phyloP scores from a whole-genome alignment of 2,888 invertebrate genomes.

The Polyommatus iphigenia region DNA sequence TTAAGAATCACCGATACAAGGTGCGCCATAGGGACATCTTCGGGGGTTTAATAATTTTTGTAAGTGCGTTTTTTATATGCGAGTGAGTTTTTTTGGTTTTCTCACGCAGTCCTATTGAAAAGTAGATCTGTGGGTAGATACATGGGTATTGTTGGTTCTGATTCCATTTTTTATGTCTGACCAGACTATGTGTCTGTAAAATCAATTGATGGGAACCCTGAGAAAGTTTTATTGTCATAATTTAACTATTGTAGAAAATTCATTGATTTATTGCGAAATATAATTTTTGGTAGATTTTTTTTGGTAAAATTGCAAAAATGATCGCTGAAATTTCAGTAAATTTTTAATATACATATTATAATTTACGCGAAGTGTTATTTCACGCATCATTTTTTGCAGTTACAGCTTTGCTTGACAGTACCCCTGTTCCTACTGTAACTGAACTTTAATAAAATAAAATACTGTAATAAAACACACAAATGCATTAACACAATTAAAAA shows the following conservation, averaged over 20 bases:
- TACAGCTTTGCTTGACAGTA: too few relatives aligned
- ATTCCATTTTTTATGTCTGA: constrained; percentile 45
- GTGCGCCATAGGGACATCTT: constrained; percentile 73
- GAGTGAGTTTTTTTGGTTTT: constrained; percentile 75
- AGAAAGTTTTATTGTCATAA: constrained; percentile 1
- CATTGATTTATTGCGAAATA: not conserved
- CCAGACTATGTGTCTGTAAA: constrained; percentile 2
- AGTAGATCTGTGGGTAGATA: constrained; percentile 78
- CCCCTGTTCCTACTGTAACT: too few relatives aligned
- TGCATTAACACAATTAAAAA: constrained; percentile 33
- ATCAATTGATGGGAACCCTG: constrained; percentile 6
- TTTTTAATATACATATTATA: too few relatives aligned
- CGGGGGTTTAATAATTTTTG: constrained; percentile 71
- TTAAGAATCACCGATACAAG: constrained; percentile 73
- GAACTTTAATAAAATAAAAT: too few relatives aligned
- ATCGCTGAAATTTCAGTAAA: too few relatives aligned
- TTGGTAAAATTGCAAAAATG: not conserved
- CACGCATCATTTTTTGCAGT: not conserved
- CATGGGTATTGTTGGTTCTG: constrained; percentile 58
- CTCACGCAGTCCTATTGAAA: constrained; percentile 74
- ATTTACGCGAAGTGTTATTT: not conserved
- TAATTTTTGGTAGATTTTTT: not conserved
- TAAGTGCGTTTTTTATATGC: constrained; percentile 72
- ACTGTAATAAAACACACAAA: not conserved
- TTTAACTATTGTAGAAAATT: not conserved